phyloP scores from a whole-genome alignment of 2,113 vertebrate genomes.

The Pardalotus punctatus region DNA sequence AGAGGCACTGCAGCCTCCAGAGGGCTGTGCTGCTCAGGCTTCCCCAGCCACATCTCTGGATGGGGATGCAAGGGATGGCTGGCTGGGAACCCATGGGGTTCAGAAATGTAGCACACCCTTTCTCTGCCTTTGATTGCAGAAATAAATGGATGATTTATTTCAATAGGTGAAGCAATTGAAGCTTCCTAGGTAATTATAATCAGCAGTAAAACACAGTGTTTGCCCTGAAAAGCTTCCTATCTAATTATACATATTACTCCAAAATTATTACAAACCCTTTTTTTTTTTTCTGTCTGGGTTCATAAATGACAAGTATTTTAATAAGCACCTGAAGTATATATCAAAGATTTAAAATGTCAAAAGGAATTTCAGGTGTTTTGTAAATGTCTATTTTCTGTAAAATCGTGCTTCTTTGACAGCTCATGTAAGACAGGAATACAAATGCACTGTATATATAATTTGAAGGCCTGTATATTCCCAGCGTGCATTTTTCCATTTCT shows the following conservation, averaged over 20 bases:
- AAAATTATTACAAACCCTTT: neutral
- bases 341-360: neutral
- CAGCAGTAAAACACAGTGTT: neutral
- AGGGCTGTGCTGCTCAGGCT: neutral
- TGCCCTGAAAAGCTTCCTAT: neutral
- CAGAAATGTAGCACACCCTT: neutral
- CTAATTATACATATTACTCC: neutral
- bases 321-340: neutral
- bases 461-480: neutral
- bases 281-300: neutral
- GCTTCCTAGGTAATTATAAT: neutral
- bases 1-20: fast-evolving
- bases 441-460: neutral
- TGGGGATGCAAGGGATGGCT: fast-evolving
- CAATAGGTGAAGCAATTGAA: neutral
- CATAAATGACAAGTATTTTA: neutral
- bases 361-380: neutral
- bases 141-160: neutral
- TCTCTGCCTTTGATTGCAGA: neutral
- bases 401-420: neutral
- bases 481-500: neutral
- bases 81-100: too few relatives aligned
- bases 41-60: fast-evolving
- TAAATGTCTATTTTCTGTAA: neutral
- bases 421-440: neutral